These are phyloP conservation scores for Dryomyza anilis DNA, from an alignment of 2,888 invertebrate species.

Conservation along the genomic window DNA sequence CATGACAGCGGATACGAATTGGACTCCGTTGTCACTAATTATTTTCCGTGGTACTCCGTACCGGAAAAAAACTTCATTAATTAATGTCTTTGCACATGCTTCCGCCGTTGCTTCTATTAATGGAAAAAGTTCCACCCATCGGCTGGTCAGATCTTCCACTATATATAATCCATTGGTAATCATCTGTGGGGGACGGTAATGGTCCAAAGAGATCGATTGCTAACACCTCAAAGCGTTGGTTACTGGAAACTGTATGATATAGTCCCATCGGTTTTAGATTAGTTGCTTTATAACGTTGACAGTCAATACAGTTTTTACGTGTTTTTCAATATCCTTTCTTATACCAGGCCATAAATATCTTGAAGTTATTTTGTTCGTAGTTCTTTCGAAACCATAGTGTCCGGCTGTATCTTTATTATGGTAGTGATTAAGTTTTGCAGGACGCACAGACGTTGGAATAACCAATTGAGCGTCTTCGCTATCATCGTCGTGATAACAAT, in stretches of 20 bases:
- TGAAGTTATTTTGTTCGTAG: too few species aligned
- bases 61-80: background rate
- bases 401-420: too few species aligned
- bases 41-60: background rate
- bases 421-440: too few species aligned
- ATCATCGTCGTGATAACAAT: slow-evolving; percentile 25
- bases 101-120: background rate
- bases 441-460: too few species aligned
- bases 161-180: too few species aligned
- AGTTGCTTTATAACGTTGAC: slow-evolving; percentile 2
- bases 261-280: background rate
- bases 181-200: background rate
- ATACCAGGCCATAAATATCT: too few species aligned
- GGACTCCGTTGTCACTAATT: background rate
- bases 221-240: background rate
- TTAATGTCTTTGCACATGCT: background rate
- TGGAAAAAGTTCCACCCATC: background rate
- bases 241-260: background rate
- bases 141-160: background rate
- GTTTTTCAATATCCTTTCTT: too few species aligned
- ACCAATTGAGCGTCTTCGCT: background rate
- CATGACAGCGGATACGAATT: background rate
- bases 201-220: background rate
- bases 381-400: too few species aligned
- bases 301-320: too few species aligned